Evolutionary conservation across 2,888 invertebrate genomes (phyloP).

Genomic region (Lissonota sp.): DNA sequence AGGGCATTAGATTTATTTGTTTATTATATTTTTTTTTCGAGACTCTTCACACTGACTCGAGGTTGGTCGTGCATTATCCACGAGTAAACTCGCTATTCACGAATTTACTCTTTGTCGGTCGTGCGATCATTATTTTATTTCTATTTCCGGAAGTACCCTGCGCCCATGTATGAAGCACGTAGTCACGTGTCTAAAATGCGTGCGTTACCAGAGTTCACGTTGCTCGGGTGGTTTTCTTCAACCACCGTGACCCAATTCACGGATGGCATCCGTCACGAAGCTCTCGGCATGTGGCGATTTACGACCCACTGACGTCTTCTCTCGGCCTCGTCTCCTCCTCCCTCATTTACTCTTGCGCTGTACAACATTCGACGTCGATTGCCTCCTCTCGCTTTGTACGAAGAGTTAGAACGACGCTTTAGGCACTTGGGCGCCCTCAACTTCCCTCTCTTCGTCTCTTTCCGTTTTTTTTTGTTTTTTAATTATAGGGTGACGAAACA

Average conservation of each 20-base stretch:
- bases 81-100: constrained; percentile 35
- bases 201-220: constrained; percentile 1
- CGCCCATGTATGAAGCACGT: not conserved
- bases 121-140: constrained; percentile 25
- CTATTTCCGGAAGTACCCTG: constrained; percentile 50
- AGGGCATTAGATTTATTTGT: not conserved
- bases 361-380: not conserved
- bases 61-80: constrained; percentile 43
- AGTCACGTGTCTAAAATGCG: constrained; percentile 7
- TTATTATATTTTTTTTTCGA: not conserved
- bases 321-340: not conserved
- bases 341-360: not conserved
- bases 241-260: constrained; percentile 51
- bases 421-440: not conserved
- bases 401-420: not conserved
- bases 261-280: constrained; percentile 13
- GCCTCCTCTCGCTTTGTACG: not conserved
- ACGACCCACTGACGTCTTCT: constrained; percentile 32
- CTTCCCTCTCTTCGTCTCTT: not conserved
- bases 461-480: not conserved
- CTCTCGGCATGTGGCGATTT: constrained; percentile 45
- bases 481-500: constrained; percentile 20
- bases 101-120: constrained; percentile 27
- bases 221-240: constrained; percentile 43
- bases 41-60: too few species aligned